Percentiles rank a stretch among this genome's conserved stretches.
phyloP scores from a whole-genome alignment of 2,888 invertebrate genomes.

The Drosophila mercatorum region DNA sequence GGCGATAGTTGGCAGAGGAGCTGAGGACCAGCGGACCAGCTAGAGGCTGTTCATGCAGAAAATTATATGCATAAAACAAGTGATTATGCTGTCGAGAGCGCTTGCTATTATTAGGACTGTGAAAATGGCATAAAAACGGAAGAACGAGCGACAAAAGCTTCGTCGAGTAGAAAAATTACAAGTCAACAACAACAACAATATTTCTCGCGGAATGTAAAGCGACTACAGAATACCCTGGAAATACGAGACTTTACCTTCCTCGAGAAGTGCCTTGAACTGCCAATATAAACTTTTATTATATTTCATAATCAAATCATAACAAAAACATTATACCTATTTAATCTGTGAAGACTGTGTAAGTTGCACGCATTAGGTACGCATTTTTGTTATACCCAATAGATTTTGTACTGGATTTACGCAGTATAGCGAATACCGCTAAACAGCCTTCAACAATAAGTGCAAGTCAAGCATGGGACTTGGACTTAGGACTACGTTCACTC shows the following conservation, averaged over 20 bases:
- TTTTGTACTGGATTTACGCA: slow-evolving; percentile 12
- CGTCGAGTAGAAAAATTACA: slow-evolving; percentile 40
- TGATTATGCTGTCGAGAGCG: slow-evolving; percentile 73
- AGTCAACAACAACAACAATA: slow-evolving; percentile 36
- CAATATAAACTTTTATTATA: too few species aligned
- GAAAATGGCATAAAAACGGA: slow-evolving; percentile 57
- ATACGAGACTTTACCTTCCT: too few species aligned
- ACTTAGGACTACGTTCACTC: slow-evolving; percentile 31
- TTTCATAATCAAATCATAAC: too few species aligned
- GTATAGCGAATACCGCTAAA: slow-evolving; percentile 43
- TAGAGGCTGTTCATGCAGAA: slow-evolving; percentile 73
- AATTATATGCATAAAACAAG: slow-evolving; percentile 78
- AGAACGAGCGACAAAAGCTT: slow-evolving; percentile 49
- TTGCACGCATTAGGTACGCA: too few species aligned
- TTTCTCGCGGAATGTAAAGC: neutral
- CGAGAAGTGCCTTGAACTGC: too few species aligned
- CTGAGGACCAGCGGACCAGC: neutral
- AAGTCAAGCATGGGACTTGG: slow-evolving; percentile 56
- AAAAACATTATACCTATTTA: too few species aligned
- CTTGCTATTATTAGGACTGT: slow-evolving; percentile 66
- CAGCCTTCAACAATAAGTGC: slow-evolving; percentile 61
- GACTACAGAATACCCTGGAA: neutral
- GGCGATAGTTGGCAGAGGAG: neutral
- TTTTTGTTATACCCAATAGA: too few species aligned
- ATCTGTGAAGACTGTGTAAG: neutral